These are phyloP conservation scores for Blomia tropicalis DNA, from an alignment of 2,888 invertebrate genomes.

Conservation along the genomic window DNA sequence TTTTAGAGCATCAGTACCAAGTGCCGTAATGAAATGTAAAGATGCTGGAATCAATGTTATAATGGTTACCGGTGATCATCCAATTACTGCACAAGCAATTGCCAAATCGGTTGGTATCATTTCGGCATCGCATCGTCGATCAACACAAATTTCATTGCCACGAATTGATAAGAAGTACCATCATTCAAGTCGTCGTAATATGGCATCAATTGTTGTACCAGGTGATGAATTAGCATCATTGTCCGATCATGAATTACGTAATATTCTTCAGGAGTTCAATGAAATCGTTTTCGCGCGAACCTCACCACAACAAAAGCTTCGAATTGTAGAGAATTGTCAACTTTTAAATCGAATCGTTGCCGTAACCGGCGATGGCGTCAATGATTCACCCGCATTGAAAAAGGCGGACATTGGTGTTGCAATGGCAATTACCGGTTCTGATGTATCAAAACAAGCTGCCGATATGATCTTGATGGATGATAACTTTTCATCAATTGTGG, in stretches of 20 bases:
- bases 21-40: slow-evolving; percentile 35
- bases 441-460: slow-evolving; percentile 38
- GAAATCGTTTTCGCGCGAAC: slow-evolving; percentile 38
- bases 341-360: slow-evolving; percentile 32
- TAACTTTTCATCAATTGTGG: slow-evolving; percentile 40
- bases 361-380: slow-evolving; percentile 33
- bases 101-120: slow-evolving; percentile 40
- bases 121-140: slow-evolving; percentile 32
- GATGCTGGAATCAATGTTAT: slow-evolving; percentile 37
- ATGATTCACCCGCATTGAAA: slow-evolving; percentile 33
- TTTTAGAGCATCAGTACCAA: slow-evolving; percentile 34
- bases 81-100: slow-evolving; percentile 32
- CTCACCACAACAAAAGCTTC: slow-evolving; percentile 38
- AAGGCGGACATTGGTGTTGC: slow-evolving; percentile 32
- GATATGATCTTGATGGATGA: slow-evolving; percentile 40
- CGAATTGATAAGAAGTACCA: slow-evolving; percentile 9
- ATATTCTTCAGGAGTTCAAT: not conserved
- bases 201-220: slow-evolving; percentile 10
- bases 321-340: slow-evolving; percentile 32
- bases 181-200: not conserved
- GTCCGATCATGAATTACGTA: not conserved
- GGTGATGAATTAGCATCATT: slow-evolving; percentile 10
- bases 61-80: slow-evolving; percentile 36
- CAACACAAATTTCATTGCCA: slow-evolving; percentile 9
- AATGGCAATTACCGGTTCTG: slow-evolving; percentile 31